Evolutionary conservation across 2,888 invertebrate species (phyloP).

Genomic region (Parnassius apollo): DNA sequence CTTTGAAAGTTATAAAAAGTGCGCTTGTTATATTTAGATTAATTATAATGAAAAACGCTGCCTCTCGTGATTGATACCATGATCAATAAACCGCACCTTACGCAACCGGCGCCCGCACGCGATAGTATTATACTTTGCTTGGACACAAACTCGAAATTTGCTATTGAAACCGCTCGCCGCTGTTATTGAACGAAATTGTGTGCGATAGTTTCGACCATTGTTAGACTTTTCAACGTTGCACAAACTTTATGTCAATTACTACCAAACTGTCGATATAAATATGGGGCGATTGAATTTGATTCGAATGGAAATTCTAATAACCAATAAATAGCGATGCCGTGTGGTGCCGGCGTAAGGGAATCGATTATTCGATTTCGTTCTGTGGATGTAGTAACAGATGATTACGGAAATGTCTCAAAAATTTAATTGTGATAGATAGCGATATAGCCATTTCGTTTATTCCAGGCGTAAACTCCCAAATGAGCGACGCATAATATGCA

Average conservation of each 20-base stretch:
- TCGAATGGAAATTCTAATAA: neutral
- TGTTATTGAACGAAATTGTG: conserved; percentile 6
- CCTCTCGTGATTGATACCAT: neutral
- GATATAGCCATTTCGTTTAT: no score
- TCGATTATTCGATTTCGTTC: no score
- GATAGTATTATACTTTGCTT: conserved; percentile 4
- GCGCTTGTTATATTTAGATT: no score
- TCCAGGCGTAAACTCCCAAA: no score
- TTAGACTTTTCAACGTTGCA: conserved; percentile 20
- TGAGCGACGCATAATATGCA: no score
- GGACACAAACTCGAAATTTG: conserved; percentile 18
- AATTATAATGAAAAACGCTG: neutral
- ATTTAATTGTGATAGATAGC: no score
- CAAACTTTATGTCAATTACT: conserved; percentile 1
- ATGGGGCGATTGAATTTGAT: conserved; percentile 2
- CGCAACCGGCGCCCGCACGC: conserved; percentile 36
- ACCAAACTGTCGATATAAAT: neutral
- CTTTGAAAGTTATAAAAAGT: no score
- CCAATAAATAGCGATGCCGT: no score
- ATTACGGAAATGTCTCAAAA: no score
- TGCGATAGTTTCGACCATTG: conserved; percentile 28
- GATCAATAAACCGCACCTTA: conserved; percentile 33
- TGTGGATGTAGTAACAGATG: no score
- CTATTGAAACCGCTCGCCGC: neutral
- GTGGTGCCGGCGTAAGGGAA: no score